phyloP scores from a whole-genome alignment of 2,888 invertebrate species.

The Orchesellides sinensis region DNA sequence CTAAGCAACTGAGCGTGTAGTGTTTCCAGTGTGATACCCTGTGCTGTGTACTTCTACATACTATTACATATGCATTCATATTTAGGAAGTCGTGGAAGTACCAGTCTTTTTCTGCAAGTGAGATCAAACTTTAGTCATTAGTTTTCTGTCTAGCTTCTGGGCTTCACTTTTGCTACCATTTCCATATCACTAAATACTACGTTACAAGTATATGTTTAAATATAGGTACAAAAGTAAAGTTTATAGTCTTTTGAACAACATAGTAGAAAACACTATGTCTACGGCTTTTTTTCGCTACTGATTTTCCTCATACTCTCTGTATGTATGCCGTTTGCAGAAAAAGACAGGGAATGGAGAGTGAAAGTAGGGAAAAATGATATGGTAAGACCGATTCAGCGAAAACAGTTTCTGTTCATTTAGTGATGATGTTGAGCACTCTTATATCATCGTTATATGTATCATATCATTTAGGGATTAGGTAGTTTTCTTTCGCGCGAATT shows the following conservation, averaged over 20 bases:
- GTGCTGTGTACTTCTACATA: neutral
- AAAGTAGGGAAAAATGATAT: constrained; percentile 25
- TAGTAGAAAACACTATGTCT: no score
- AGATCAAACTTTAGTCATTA: constrained; percentile 71
- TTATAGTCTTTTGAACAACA: no score
- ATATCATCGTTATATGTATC: constrained; percentile 46
- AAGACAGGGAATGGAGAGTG: neutral
- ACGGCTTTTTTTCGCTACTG: no score
- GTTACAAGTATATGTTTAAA: neutral
- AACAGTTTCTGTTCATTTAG: constrained; percentile 36
- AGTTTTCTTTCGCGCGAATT: constrained; percentile 6
- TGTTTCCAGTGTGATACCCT: neutral
- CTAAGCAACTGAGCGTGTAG: neutral
- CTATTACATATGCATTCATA: constrained; percentile 51
- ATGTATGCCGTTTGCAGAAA: constrained; percentile 4
- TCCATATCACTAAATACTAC: constrained; percentile 1
- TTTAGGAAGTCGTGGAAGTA: constrained; percentile 21
- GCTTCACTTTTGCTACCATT: constrained; percentile 50
- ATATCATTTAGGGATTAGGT: constrained; percentile 52
- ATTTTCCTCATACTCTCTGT: neutral
- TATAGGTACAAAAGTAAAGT: no score
- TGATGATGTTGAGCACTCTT: constrained; percentile 22
- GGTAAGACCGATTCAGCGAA: constrained; percentile 52
- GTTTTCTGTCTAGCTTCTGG: constrained; percentile 66
- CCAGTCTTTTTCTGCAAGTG: constrained; percentile 49